A percentile compares a stretch with the other conserved stretches of the same genome.
Conservation (phyloP, 2,888 invertebrate species). For the Agriopis leucophaearia region DNA sequence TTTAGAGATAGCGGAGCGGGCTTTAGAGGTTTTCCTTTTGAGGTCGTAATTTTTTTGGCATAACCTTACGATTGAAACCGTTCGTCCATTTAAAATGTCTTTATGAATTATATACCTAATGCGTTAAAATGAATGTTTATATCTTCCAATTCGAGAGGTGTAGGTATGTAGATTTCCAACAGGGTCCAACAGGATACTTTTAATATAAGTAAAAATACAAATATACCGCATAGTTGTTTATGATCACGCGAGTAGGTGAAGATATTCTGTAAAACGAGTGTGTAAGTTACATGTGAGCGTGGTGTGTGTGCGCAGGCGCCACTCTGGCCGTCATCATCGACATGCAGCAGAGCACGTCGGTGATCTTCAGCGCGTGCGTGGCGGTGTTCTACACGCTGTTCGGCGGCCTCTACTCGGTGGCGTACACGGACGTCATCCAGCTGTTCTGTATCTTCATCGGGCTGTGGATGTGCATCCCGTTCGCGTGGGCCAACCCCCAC, state of each 20-base stretch:
- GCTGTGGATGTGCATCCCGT: slow-evolving; percentile 99
- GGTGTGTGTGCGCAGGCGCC: slow-evolving; percentile 88
- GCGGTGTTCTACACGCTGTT: slow-evolving; percentile 99
- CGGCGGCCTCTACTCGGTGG: slow-evolving; percentile 99
- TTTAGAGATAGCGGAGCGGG: too few species aligned
- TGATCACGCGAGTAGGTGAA: background rate
- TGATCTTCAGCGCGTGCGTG: slow-evolving; percentile 97
- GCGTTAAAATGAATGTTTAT: too few species aligned
- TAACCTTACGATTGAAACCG: too few species aligned
- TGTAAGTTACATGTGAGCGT: background rate
- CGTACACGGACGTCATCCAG: slow-evolving; percentile 99
- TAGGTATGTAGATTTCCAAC: too few species aligned
- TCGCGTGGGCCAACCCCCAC: slow-evolving; percentile 95
- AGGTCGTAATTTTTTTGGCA: too few species aligned
- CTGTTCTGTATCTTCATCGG: slow-evolving; percentile 99
- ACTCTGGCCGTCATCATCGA: slow-evolving; percentile 98
- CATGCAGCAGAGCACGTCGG: slow-evolving; percentile 96
- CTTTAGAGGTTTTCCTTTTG: too few species aligned
- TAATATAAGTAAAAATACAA: too few species aligned
- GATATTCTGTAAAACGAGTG: background rate
- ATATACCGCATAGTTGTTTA: too few species aligned
- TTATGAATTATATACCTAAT: too few species aligned
- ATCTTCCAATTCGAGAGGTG: too few species aligned
- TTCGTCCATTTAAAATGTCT: too few species aligned
- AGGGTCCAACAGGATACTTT: too few species aligned